phyloP scores from a whole-genome alignment of 2,888 invertebrate genomes.

The Serripes groenlandicus region DNA sequence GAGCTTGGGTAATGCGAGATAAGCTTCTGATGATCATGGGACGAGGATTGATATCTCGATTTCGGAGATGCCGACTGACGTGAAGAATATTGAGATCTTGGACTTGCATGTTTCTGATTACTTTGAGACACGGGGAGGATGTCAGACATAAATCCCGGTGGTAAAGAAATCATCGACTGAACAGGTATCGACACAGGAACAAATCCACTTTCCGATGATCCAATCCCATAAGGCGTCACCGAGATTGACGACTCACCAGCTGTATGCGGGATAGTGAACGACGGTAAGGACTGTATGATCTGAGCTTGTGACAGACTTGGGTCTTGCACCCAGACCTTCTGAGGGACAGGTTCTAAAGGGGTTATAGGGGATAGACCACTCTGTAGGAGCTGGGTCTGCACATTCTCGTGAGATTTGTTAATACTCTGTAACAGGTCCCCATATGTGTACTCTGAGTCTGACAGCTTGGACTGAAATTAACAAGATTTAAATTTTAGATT shows the following conservation, averaged over 20 bases:
- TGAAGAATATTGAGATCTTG: background rate
- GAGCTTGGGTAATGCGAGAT: constrained; percentile 9
- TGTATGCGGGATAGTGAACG: background rate
- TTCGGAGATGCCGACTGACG: background rate
- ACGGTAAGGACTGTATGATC: background rate
- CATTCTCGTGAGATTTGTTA: constrained; percentile 52
- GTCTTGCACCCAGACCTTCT: constrained; percentile 34
- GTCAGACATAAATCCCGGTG: background rate
- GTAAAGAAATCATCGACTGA: background rate
- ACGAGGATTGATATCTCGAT: constrained; percentile 9
- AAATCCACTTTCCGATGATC: constrained; percentile 29
- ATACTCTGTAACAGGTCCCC: constrained; percentile 61
- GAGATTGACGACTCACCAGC: background rate
- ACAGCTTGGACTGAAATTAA: constrained; percentile 34
- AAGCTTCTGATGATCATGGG: constrained; percentile 13
- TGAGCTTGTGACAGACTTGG: background rate
- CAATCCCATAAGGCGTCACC: background rate
- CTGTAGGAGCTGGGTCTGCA: constrained; percentile 52
- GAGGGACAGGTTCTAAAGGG: constrained; percentile 50
- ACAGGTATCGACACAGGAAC: constrained; percentile 26
- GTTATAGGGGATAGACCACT: constrained; percentile 66
- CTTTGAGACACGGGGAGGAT: background rate
- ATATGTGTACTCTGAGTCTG: constrained; percentile 55
- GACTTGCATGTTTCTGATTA: constrained; percentile 1
- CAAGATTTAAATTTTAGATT: too few species aligned